A percentile compares a stretch with the other conserved stretches of the same genome.
Conservation (phyloP, 2,113 vertebrate genomes). For the Tenebrosternarchus preto region DNA sequence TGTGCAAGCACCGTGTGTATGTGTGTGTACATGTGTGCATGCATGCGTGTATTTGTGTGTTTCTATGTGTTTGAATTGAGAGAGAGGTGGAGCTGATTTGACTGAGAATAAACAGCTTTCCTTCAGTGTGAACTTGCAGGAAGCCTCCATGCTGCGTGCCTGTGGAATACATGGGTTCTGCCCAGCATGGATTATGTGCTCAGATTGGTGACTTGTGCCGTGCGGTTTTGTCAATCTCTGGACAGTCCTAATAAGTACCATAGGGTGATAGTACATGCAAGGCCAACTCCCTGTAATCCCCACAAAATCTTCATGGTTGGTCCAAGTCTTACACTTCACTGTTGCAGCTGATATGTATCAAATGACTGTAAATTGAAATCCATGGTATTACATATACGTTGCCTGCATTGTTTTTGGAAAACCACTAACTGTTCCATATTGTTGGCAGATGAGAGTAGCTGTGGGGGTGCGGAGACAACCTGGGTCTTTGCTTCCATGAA, state of each 20-base stretch:
- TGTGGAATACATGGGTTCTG: slow-evolving; percentile 38
- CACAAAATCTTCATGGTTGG: not conserved
- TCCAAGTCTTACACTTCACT: not conserved
- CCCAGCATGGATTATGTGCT: slow-evolving; percentile 45
- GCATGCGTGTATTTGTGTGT: not conserved
- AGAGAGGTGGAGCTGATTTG: slow-evolving; percentile 8
- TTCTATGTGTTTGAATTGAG: not conserved
- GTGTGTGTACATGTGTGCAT: not conserved
- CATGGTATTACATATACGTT: slow-evolving; percentile 26
- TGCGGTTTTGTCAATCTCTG: slow-evolving; percentile 46
- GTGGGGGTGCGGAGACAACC: slow-evolving; percentile 14
- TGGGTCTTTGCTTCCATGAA: not conserved
- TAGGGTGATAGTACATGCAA: slow-evolving; percentile 13
- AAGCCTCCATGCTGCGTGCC: slow-evolving; percentile 4
- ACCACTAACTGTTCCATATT: slow-evolving; percentile 19
- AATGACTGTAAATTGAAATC: slow-evolving; percentile 32
- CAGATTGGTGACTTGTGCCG: slow-evolving; percentile 42
- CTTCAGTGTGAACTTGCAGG: not conserved
- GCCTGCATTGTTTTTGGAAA: slow-evolving; percentile 37
- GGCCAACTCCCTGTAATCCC: slow-evolving; percentile 28
- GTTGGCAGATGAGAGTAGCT: slow-evolving; percentile 28
- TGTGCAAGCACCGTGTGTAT: not conserved
- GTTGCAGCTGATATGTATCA: slow-evolving; percentile 32
- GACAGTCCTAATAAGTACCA: slow-evolving; percentile 44
- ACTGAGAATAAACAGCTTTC: slow-evolving; percentile 39